Percentiles rank a stretch among this genome's conserved stretches.
These are phyloP conservation scores for Ramphastos sulfuratus DNA, from an alignment of 2,113 vertebrate species.

Conservation along the genomic window DNA sequence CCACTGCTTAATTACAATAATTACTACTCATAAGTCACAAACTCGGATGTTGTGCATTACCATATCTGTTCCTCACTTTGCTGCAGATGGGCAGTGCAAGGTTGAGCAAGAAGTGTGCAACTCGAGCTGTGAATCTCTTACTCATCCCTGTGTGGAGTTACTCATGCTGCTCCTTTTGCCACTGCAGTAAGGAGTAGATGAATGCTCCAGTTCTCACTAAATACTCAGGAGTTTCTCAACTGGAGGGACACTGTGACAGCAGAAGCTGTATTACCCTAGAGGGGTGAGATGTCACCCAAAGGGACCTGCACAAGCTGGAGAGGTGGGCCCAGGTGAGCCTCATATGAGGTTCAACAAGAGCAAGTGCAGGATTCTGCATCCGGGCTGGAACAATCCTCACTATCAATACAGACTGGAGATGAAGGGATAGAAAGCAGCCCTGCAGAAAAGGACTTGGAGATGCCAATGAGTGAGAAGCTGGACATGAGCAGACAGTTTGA, in stretches of 20 bases:
- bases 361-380: too few relatives aligned
- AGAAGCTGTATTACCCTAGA: not conserved
- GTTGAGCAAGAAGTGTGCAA: not conserved
- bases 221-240: not conserved
- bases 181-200: not conserved
- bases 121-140: not conserved
- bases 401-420: too few relatives aligned
- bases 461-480: too few relatives aligned
- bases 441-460: too few relatives aligned
- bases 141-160: not conserved
- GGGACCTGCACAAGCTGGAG: too few relatives aligned
- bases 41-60: not conserved
- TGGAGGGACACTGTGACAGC: accelerated
- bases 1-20: slow-evolving; percentile 13
- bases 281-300: too few relatives aligned
- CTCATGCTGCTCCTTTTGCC: not conserved
- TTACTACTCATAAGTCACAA: not conserved
- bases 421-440: too few relatives aligned
- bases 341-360: too few relatives aligned
- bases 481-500: too few relatives aligned
- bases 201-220: not conserved
- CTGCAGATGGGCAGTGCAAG: not conserved
- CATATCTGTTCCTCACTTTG: not conserved
- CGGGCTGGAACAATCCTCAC: too few relatives aligned
- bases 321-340: too few relatives aligned